These are phyloP conservation scores for Metridium senile DNA, from an alignment of 92 coral and sea anemone genomes.

Conservation along the genomic window DNA sequence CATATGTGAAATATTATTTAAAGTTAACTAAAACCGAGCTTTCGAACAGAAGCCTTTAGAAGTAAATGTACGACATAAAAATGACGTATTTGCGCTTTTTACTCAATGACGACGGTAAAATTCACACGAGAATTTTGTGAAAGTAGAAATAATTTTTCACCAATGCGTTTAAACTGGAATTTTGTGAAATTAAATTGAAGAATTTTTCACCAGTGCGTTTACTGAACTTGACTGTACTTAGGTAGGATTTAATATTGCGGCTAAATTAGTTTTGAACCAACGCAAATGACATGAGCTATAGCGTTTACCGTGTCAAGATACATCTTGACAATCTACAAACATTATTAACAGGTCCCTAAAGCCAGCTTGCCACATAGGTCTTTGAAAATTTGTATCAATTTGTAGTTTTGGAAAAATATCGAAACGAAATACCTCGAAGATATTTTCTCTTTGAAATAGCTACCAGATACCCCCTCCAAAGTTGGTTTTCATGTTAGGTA, in stretches of 20 bases:
- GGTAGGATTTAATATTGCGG: neutral
- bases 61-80: too few species aligned
- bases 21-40: too few species aligned
- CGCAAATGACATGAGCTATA: neutral
- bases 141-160: neutral
- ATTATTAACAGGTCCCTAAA: neutral
- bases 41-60: too few species aligned
- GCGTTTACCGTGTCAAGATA: neutral
- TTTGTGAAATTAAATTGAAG: too few species aligned
- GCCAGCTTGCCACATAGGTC: slow-evolving; percentile 4
- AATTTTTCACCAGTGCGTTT: neutral
- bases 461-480: slow-evolving; percentile 1
- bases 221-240: neutral
- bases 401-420: neutral
- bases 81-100: neutral
- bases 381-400: neutral
- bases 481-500: neutral
- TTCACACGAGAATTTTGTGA: neutral
- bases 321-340: neutral
- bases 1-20: too few species aligned
- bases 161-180: neutral
- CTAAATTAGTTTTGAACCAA: neutral
- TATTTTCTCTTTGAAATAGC: neutral
- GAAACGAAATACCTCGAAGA: neutral
- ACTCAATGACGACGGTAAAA: neutral